Conservation (phyloP, 2,888 invertebrate species). For the Darwinula stevensoni region DNA sequence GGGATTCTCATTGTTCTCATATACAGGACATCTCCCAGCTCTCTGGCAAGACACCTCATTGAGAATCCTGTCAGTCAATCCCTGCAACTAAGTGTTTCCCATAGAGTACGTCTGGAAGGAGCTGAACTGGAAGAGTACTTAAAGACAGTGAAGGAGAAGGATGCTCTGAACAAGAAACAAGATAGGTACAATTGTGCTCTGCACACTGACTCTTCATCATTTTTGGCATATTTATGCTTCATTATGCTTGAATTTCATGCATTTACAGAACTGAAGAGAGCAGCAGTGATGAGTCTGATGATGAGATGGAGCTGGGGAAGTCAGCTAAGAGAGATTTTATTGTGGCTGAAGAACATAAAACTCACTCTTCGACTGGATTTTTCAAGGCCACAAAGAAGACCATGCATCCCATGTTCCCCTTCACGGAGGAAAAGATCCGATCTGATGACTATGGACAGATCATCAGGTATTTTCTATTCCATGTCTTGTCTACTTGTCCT, state of each 20-base stretch:
- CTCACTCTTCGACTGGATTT: constrained; percentile 40
- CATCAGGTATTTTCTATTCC: constrained; percentile 30
- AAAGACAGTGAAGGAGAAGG: constrained; percentile 15
- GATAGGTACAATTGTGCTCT: too few species aligned
- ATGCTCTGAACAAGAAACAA: constrained; percentile 10
- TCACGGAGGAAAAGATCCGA: constrained; percentile 62
- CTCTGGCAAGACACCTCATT: constrained; percentile 22
- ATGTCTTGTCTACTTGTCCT: not conserved
- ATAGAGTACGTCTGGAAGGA: constrained; percentile 23
- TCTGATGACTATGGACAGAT: constrained; percentile 91
- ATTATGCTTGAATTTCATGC: not conserved
- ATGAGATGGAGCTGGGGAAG: constrained; percentile 36
- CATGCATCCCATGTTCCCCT: constrained; percentile 81
- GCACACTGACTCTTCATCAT: too few species aligned
- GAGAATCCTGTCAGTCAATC: constrained; percentile 18
- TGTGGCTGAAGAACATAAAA: constrained; percentile 17
- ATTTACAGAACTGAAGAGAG: not conserved
- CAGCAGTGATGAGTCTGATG: constrained; percentile 44
- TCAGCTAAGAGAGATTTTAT: constrained; percentile 60
- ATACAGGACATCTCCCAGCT: constrained; percentile 16
- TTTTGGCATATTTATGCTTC: constrained; percentile 5
- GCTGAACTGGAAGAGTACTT: constrained; percentile 22
- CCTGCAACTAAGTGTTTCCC: constrained; percentile 17
- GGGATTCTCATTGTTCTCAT: not conserved
- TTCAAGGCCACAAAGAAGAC: constrained; percentile 27